A percentile compares a stretch with the other conserved stretches of the same genome.
Conservation (phyloP, 1,140 invertebrate genomes). For the Wiebesia pumilae region DNA sequence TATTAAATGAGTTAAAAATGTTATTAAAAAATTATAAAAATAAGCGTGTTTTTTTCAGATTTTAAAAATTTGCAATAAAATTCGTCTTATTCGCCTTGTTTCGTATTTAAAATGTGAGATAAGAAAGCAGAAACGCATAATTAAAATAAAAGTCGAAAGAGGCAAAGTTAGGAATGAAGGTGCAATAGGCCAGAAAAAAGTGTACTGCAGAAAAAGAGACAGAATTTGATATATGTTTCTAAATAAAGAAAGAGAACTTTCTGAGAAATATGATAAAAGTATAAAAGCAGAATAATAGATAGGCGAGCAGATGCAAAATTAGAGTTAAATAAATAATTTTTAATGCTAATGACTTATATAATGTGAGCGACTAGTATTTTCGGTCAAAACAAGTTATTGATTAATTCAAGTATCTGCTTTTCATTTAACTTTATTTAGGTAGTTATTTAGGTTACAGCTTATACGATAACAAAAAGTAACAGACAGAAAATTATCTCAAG, state of each 20-base stretch:
- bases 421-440: too few species aligned
- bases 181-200: constrained; percentile 21
- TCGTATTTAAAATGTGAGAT: neutral
- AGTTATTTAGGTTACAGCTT: too few species aligned
- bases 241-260: neutral
- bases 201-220: constrained; percentile 18
- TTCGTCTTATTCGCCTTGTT: neutral
- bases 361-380: neutral
- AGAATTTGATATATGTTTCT: constrained; percentile 41
- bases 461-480: too few species aligned
- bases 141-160: neutral
- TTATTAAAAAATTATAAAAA: neutral
- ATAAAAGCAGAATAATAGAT: constrained; percentile 21
- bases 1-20: too few species aligned
- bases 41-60: neutral
- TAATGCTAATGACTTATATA: neutral
- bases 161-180: constrained; percentile 34
- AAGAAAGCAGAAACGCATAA: constrained; percentile 12
- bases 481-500: too few species aligned
- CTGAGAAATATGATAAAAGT: neutral
- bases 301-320: neutral
- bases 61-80: neutral
- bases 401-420: too few species aligned
- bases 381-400: neutral
- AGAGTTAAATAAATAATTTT: neutral